These are phyloP conservation scores for Lasiurus borealis DNA, from an alignment of 2,113 vertebrate genomes.

Conservation along the genomic window DNA sequence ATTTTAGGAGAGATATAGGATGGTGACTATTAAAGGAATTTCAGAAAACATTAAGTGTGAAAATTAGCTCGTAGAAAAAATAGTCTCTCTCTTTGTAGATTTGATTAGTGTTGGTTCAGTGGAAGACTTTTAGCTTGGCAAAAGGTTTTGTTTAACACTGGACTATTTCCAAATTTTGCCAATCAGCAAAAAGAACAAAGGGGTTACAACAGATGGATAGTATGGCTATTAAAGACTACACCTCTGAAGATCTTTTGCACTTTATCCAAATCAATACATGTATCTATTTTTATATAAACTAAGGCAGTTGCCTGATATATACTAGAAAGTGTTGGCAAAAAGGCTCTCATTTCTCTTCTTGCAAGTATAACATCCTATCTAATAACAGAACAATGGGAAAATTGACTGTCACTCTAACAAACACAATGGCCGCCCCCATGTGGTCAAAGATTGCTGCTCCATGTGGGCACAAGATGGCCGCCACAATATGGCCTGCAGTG, in stretches of 20 bases:
- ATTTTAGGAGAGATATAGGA: background rate
- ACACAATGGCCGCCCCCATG: too few relatives aligned
- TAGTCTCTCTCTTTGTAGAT: background rate
- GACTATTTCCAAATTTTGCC: background rate
- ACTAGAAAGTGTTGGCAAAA: background rate
- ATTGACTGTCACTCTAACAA: too few relatives aligned
- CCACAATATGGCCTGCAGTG: too few relatives aligned
- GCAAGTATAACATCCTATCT: background rate
- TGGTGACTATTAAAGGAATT: background rate
- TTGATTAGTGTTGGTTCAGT: background rate
- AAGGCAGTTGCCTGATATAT: background rate
- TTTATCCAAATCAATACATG: conserved; percentile 55
- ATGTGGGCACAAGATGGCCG: too few relatives aligned
- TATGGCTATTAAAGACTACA: conserved; percentile 20
- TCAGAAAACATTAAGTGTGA: background rate
- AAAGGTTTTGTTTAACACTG: background rate
- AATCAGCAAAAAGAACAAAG: background rate
- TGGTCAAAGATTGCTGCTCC: too few relatives aligned
- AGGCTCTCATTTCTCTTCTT: background rate
- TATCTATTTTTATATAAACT: conserved; percentile 59
- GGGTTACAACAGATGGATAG: background rate
- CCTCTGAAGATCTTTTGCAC: background rate
- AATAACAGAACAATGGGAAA: too few relatives aligned
- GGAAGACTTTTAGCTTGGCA: background rate
- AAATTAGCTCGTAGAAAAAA: background rate